Evolutionary conservation across 2,888 invertebrate genomes (phyloP), one percentile per base, ranked within the genome.

Genomic region (Bruchidius siliquastri): DNA sequence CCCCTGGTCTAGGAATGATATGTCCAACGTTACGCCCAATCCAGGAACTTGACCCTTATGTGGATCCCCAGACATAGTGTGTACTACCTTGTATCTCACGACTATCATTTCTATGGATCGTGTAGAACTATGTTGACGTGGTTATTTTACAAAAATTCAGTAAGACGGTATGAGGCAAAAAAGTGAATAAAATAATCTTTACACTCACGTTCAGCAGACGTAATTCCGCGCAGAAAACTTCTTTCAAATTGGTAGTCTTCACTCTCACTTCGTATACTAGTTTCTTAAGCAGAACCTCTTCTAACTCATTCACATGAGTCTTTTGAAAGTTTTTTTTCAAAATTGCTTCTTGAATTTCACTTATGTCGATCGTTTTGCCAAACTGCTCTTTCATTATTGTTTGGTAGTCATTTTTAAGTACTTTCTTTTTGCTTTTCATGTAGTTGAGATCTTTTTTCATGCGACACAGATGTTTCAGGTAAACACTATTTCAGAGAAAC

Each of bases 361-460:
- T 87, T 0, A 91, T 82, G 77, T 89, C 87, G 20, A 91, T 81
- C 71, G 86, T 81, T 71, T 87, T 84, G 0, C 91, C 91, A 79
- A 92, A 91, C 81, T 90, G 91, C 68, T 87, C 86, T 69, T 86
- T 85, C 88, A 90, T 90, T 69, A 87, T 86, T 49, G 87, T 84
- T 20, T 84, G 83, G 26, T 90, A 88, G 82, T 86, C 87, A 0
- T 88, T 88, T 73, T 91, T 89, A 3, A 94, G 82, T 10, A 87
- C 86, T 1, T 87, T 86, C 0, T 92, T 91, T 73, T 89, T 87
- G 0, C 85, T 85, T 10, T 89, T 88, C 93, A 94, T 94, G 71
- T 89, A 89, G 70, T 89, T 89, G 20, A 92, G 87, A 82, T 94
- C 94, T 0, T 91, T 87, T 83, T 90, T 90, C 91, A 94, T 92